Evolutionary conservation across 2,888 invertebrate genomes (phyloP), one percentile per base, ranked within the genome.

Genomic region (Standfussiana lucernea): DNA sequence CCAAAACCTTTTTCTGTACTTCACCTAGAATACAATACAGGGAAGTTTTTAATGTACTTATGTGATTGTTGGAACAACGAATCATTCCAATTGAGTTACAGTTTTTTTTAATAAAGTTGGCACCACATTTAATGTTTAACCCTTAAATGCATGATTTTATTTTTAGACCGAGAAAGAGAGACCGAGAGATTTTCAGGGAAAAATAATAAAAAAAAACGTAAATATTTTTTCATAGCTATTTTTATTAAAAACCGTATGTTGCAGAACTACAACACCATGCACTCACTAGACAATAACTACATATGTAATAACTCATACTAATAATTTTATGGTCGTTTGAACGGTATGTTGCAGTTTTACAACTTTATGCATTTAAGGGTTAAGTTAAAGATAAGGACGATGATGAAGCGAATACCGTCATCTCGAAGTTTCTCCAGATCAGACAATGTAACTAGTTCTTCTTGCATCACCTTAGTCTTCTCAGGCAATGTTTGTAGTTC

Each of bases 401-500:
- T 24, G 8, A 37, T 18, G 0, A 11, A 32, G 11, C 47, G 4
- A 35, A 5, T 76, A 95, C 95, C 97, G 86, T 97, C 97, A 28
- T 96, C 95, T 86, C 97, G 96, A 18, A 97, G 91, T 50, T 94
- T 95, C 62, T 97, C 98, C 8, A 98, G 92, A 91, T 98, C 97
- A 8, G 97, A 96, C 69, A 97, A 95, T 5, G 95, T 95, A 0
- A 96, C 91, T 42, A 98, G 95, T 89, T 98, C 98, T 68, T 97
- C 97, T 85, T 97, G 96, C 97, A 98, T 98, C 7, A 96, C 97
- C 77, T 94, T 96, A 35, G 98, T 97, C 92, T 98, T 98, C 72
- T 97, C 97, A 73, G 98, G 98, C 79, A 98, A 93, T 67, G 98
- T 97, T 88, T 97, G 97, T 47, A 98, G 96, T 95, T 98, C 97